phyloP scores from a whole-genome alignment of 2,113 vertebrate genomes.

The Paramisgurnus dabryanus region DNA sequence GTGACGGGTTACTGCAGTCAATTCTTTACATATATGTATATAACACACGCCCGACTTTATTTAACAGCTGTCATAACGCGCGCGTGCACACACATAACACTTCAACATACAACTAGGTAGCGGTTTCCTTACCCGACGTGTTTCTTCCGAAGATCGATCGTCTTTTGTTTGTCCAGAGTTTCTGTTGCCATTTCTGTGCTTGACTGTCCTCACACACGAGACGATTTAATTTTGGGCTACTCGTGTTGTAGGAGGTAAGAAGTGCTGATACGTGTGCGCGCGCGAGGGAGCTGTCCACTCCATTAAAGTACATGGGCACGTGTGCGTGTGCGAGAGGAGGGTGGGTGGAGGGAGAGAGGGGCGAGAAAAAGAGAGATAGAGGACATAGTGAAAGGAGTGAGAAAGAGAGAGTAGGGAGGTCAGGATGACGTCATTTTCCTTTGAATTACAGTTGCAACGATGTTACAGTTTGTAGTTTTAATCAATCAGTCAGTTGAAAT shows the following conservation, averaged over 20 bases:
- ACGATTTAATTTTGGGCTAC: neutral
- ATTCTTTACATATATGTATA: too few relatives aligned
- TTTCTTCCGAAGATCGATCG: constrained; percentile 82
- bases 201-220: neutral
- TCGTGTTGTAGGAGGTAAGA: neutral
- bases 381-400: neutral
- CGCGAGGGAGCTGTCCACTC: neutral
- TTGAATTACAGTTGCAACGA: too few relatives aligned
- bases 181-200: constrained; percentile 65
- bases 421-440: neutral
- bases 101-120: neutral
- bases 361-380: neutral
- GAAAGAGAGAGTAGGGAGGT: neutral
- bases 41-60: too few relatives aligned
- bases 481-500: neutral
- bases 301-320: neutral
- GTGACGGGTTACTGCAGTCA: too few relatives aligned
- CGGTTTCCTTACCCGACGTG: constrained; percentile 84
- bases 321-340: neutral
- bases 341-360: neutral
- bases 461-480: neutral
- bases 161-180: constrained; percentile 80
- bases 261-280: neutral
- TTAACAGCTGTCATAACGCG: neutral
- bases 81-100: too few relatives aligned